These are phyloP conservation scores for Hoplostethus mediterraneus DNA, from an alignment of 2,797 vertebrate species.

Conservation along the genomic window DNA sequence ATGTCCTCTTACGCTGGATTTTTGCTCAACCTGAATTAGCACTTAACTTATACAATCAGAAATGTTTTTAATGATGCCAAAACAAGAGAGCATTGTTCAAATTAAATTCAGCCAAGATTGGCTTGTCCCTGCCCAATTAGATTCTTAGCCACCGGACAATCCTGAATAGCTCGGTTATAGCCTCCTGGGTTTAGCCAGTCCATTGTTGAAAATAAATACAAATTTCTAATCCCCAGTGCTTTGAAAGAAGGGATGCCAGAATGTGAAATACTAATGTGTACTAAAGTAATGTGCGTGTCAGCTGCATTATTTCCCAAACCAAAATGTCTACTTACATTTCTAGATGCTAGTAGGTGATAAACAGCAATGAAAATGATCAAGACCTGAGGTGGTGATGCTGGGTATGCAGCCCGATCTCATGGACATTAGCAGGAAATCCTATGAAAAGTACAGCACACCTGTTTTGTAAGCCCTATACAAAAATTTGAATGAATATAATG, in stretches of 20 bases:
- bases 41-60: constrained; percentile 66
- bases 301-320: background rate
- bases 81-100: constrained; percentile 64
- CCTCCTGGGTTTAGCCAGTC: constrained; percentile 14
- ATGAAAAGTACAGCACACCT: too few species aligned
- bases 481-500: too few species aligned
- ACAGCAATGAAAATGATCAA: background rate
- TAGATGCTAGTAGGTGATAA: too few species aligned
- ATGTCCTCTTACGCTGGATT: constrained; percentile 47
- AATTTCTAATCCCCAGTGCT: constrained; percentile 12
- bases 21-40: constrained; percentile 55
- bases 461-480: too few species aligned
- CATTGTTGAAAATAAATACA: constrained; percentile 28
- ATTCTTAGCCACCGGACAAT: constrained; percentile 32
- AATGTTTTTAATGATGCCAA: constrained; percentile 67
- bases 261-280: background rate
- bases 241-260: background rate
- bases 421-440: too few species aligned
- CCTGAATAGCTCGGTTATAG: constrained; percentile 31
- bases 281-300: background rate
- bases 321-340: too few species aligned
- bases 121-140: constrained; percentile 48
- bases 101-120: constrained; percentile 53
- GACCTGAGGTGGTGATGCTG: background rate
- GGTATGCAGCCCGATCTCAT: too few species aligned